Evolutionary conservation across 2,797 vertebrate species (phyloP), one percentile per base, ranked within the genome.

Genomic region (Sciaenops ocellatus): DNA sequence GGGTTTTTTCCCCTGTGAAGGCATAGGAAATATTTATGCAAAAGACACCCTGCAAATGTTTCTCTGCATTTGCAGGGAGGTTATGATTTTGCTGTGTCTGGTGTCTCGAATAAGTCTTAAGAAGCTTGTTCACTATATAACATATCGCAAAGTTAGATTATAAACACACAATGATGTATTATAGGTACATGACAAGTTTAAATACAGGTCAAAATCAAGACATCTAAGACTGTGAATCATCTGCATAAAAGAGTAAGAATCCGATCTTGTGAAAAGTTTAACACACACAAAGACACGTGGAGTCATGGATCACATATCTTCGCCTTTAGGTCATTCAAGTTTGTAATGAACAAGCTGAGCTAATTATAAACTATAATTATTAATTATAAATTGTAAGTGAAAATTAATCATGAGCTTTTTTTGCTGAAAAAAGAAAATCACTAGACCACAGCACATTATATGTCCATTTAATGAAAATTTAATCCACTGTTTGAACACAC

Each of bases 301-400:
- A 69, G 68, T 82, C 76, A 84, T 80, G 78, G 71, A 72, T 90
- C 54, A 81, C 50, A 76, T 75, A 42, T 56, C 51, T 46, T 85
- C 30, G 65, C 65, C 69, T 64, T 73, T n/a, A 28, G 54, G 17
- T 88, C 78, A 68, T 69, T 61, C 73, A 79, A 56, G 63, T 78
- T 86, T 87, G 65, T 79, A 90, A 89, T 87, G 83, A 88, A 69
- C 80, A 89, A 82, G 76, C 71, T 79, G 69, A 88, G 83, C 68
- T 82, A 90, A 91, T 92, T 92, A 66, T 70, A 69, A 68, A 80
- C 15, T 50, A 28, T 51, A 72, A 78, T 78, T 70, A 57, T 72
- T 60, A 89, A 79, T 76, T 65, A 61, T 77, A 67, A 84, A 77
- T 38, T 41, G 44, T 73, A 79, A 80, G 38, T 81, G 83, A 83